These are phyloP conservation scores for Bruchidius siliquastri DNA, from an alignment of 2,888 invertebrate genomes.

Conservation along the genomic window DNA sequence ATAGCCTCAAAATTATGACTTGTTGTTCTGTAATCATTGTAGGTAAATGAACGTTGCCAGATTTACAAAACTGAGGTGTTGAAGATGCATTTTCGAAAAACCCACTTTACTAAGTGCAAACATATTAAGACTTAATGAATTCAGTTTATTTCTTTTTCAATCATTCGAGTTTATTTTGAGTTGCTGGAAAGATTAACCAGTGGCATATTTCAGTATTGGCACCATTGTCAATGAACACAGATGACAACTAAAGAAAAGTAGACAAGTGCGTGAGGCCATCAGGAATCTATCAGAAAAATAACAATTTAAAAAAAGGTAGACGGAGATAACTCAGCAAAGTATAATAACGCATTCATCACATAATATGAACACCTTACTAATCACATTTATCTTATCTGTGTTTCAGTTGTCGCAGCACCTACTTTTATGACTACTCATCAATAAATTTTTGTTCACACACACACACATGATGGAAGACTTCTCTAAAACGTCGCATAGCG, in stretches of 20 bases:
- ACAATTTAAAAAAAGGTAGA: background rate
- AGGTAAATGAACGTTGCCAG: background rate
- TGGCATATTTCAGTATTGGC: background rate
- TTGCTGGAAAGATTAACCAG: background rate
- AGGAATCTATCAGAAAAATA: background rate
- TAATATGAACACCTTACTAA: background rate
- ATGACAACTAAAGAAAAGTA: background rate
- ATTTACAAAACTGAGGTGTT: background rate
- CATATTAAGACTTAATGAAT: too few relatives aligned
- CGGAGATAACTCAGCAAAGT: background rate
- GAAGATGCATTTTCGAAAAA: too few relatives aligned
- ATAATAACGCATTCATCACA: background rate
- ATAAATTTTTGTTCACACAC: background rate
- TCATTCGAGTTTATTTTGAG: too few relatives aligned
- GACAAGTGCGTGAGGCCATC: background rate
- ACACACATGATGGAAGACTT: background rate
- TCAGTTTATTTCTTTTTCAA: too few relatives aligned
- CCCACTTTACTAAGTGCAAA: too few relatives aligned
- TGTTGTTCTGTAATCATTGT: background rate
- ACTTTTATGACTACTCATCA: background rate
- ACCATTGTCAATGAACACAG: background rate
- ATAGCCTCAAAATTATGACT: background rate
- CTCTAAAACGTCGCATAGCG: conserved; percentile 37
- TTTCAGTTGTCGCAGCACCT: background rate
- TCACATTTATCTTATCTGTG: background rate